Evolutionary conservation across 2,888 invertebrate genomes (phyloP).

Genomic region (Malthinus flaveolus): DNA sequence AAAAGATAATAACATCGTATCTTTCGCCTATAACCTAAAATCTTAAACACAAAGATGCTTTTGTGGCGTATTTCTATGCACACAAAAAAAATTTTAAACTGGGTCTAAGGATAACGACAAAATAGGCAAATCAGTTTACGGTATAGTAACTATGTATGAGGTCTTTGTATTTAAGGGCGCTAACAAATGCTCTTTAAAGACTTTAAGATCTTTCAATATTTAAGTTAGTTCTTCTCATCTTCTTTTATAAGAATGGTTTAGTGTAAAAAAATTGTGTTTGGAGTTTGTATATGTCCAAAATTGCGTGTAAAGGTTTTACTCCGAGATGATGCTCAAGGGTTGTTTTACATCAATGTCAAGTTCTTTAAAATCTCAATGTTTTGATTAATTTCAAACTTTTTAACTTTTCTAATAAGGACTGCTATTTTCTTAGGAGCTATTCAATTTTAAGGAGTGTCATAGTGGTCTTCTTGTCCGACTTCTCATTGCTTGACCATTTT

Average conservation of each 20-base stretch:
- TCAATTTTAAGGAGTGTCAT: too few relatives aligned
- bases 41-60: conserved; percentile 12
- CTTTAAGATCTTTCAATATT: conserved; percentile 22
- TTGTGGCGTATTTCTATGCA: conserved; percentile 22
- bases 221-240: conserved; percentile 18
- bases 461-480: too few relatives aligned
- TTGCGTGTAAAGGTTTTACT: too few relatives aligned
- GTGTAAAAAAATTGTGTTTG: too few relatives aligned
- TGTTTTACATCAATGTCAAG: too few relatives aligned
- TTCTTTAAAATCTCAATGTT: too few relatives aligned
- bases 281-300: too few relatives aligned
- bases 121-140: conserved; percentile 42
- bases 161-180: conserved; percentile 22
- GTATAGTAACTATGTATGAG: conserved; percentile 34
- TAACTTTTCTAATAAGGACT: too few relatives aligned
- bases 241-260: not conserved
- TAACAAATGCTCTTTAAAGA: conserved; percentile 27
- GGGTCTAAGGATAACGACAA: conserved; percentile 32
- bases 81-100: conserved; percentile 7
- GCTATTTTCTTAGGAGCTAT: too few relatives aligned
- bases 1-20: conserved; percentile 23
- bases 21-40: conserved; percentile 15
- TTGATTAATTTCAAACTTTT: too few relatives aligned
- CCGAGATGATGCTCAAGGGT: too few relatives aligned
- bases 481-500: too few relatives aligned